These are phyloP conservation scores for Pristis pectinata DNA, from an alignment of 2,797 vertebrate species.

Conservation along the genomic window DNA sequence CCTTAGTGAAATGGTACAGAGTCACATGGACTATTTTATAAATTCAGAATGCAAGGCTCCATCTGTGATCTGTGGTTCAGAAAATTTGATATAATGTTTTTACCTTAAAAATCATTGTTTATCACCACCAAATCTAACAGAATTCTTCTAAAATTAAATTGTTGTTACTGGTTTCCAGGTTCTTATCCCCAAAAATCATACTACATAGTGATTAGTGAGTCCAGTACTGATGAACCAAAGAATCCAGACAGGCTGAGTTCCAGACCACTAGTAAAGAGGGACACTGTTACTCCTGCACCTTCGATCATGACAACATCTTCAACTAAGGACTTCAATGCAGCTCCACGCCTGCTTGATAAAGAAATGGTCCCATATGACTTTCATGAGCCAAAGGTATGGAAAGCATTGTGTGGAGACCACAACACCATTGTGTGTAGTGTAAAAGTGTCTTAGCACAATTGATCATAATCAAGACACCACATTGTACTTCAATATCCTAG, in stretches of 20 bases:
- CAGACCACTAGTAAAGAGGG: not conserved
- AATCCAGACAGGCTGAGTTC: not conserved
- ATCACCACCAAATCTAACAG: not conserved
- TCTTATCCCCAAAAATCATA: conserved; percentile 13
- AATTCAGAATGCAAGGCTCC: not conserved
- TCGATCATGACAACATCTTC: conserved; percentile 46
- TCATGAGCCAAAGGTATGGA: conserved; percentile 3
- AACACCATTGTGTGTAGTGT: not conserved
- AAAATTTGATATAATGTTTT: not conserved
- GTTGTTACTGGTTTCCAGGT: conserved; percentile 4
- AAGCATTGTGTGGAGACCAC: not conserved
- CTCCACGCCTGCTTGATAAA: not conserved
- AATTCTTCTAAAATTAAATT: not conserved
- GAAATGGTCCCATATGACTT: not conserved
- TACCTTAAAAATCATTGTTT: not conserved
- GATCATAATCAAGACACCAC: not conserved
- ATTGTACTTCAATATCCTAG: not conserved
- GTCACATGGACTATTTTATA: not conserved
- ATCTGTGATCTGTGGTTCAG: not conserved
- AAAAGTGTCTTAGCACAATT: too few relatives aligned
- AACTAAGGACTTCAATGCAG: conserved; percentile 39
- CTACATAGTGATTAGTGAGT: not conserved
- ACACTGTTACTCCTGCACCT: conserved; percentile 44
- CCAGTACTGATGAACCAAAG: not conserved
- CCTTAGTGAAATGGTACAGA: not conserved